phyloP scores from a whole-genome alignment of 37 sponge, comb jelly and placozoan genomes.

The Halichondria panicea region DNA sequence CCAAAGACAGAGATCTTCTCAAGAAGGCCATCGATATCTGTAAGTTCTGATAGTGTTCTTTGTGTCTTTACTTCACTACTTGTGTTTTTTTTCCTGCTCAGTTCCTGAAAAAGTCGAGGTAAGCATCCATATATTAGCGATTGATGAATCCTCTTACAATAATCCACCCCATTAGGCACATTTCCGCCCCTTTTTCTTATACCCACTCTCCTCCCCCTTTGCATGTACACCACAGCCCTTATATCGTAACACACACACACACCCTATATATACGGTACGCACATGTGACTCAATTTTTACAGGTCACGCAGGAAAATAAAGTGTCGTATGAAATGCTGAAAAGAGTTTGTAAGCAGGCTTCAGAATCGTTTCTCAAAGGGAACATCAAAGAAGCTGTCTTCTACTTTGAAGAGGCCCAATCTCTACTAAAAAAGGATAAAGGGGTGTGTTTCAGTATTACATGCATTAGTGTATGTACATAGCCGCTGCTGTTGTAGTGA shows the following conservation, averaged over 20 bases:
- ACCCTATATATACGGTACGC: neutral
- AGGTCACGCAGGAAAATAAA: constrained; percentile 6
- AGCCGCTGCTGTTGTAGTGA: too few relatives aligned
- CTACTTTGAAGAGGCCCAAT: constrained; percentile 22
- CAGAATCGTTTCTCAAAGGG: constrained; percentile 8
- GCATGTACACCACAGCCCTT: too few relatives aligned
- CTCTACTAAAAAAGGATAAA: neutral
- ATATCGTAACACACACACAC: too few relatives aligned
- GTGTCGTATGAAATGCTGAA: neutral
- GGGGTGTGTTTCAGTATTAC: constrained; percentile 9
- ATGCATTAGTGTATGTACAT: neutral
- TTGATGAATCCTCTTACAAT: too few relatives aligned
- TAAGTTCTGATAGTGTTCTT: neutral
- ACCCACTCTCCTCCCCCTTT: too few relatives aligned
- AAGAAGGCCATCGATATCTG: neutral
- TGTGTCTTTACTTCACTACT: too few relatives aligned
- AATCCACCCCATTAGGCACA: too few relatives aligned
- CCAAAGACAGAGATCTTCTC: constrained; percentile 1
- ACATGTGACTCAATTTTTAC: neutral
- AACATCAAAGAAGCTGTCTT: constrained; percentile 5
- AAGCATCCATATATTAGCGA: too few relatives aligned
- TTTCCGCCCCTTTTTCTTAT: too few relatives aligned
- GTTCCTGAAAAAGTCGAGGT: too few relatives aligned
- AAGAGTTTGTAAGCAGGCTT: constrained; percentile 30
- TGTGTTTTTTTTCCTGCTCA: too few relatives aligned